Conservation (phyloP, 1,140 invertebrate genomes). For the Procambarus virginalis region DNA sequence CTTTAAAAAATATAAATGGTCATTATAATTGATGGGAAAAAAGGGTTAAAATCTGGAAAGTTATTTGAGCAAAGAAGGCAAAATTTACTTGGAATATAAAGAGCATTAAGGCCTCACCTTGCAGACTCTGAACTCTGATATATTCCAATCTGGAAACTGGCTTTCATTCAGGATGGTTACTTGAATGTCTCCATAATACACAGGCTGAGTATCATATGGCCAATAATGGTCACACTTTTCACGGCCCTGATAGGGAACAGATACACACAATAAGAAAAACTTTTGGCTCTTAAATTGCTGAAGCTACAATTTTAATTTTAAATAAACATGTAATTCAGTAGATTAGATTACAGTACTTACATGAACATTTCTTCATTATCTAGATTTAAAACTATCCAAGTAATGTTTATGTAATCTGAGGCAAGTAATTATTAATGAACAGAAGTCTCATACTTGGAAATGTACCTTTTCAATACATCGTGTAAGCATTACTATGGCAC, state of each 20-base stretch:
- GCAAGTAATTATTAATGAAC: too few relatives aligned
- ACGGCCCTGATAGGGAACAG: slow-evolving; percentile 74
- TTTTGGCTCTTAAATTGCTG: too few relatives aligned
- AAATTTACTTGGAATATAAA: not conserved
- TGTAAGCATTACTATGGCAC: slow-evolving; percentile 99
- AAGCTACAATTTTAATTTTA: too few relatives aligned
- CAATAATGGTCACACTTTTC: slow-evolving; percentile 99
- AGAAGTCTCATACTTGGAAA: not conserved
- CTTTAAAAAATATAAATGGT: too few relatives aligned
- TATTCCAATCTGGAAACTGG: slow-evolving; percentile 94
- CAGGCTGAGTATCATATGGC: slow-evolving; percentile 95
- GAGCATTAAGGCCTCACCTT: slow-evolving; percentile 49
- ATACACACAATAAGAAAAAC: not conserved
- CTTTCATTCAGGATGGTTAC: slow-evolving; percentile 89
- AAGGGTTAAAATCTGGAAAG: too few relatives aligned
- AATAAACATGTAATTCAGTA: too few relatives aligned
- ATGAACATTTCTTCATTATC: too few relatives aligned
- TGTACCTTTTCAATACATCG: slow-evolving; percentile 88
- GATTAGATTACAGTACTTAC: too few relatives aligned
- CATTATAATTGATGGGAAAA: too few relatives aligned
- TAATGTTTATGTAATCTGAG: too few relatives aligned
- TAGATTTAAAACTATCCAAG: too few relatives aligned
- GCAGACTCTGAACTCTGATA: slow-evolving; percentile 91
- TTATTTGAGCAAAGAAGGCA: too few relatives aligned
- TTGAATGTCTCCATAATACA: slow-evolving; percentile 97